phyloP scores from a whole-genome alignment of 2,888 invertebrate species.

The Calameuta idolon region DNA sequence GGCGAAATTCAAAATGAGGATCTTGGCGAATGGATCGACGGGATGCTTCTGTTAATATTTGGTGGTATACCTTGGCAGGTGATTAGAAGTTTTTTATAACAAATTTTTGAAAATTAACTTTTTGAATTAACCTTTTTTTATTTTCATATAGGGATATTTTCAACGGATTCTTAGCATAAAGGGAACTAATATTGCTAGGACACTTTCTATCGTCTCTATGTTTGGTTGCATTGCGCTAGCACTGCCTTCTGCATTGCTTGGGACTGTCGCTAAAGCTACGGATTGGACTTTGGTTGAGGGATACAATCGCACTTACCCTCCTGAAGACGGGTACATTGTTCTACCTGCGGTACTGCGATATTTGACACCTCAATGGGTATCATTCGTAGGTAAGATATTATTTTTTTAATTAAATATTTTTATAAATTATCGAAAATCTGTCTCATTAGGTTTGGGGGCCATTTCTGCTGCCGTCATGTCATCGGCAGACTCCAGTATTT shows the following conservation, averaged over 20 bases:
- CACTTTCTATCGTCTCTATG: conserved; percentile 75
- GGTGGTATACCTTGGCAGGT: conserved; percentile 81
- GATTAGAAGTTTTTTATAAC: conserved; percentile 13
- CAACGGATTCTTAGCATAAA: conserved; percentile 77
- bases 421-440: neutral
- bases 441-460: conserved; percentile 73
- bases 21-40: conserved; percentile 71
- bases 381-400: conserved; percentile 69
- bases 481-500: conserved; percentile 79
- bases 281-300: conserved; percentile 70
- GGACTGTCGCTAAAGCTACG: conserved; percentile 72
- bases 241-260: conserved; percentile 75
- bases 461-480: conserved; percentile 84
- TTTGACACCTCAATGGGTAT: conserved; percentile 71
- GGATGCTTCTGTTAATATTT: conserved; percentile 72
- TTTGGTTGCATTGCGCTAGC: conserved; percentile 75
- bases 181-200: conserved; percentile 73
- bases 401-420: neutral
- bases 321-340: conserved; percentile 70
- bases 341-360: conserved; percentile 76
- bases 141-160: conserved; percentile 71
- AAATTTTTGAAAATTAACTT: neutral
- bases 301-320: conserved; percentile 52
- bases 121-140: neutral
- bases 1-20: conserved; percentile 68